phyloP scores from a whole-genome alignment of 2,113 vertebrate genomes.

The Ochotona curzoniae region DNA sequence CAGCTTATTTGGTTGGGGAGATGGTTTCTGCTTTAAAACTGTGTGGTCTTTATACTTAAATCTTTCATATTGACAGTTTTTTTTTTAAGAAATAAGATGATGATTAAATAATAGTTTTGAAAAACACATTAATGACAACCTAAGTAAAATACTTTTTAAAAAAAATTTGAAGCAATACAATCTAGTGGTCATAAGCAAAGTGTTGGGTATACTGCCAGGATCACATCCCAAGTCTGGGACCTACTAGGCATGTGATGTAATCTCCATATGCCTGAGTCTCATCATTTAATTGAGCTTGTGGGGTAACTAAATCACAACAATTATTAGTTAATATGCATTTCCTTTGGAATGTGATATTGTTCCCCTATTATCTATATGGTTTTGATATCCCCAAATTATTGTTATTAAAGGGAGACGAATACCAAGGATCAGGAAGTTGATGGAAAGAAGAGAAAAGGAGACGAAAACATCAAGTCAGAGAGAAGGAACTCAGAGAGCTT shows the following conservation, averaged over 20 bases:
- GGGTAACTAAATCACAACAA: background rate
- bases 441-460: slow-evolving; percentile 75
- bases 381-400: slow-evolving; percentile 62
- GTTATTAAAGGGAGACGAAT: slow-evolving; percentile 82
- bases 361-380: background rate
- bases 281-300: background rate
- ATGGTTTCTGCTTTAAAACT: background rate
- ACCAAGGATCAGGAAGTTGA: slow-evolving; percentile 66
- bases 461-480: slow-evolving; percentile 52
- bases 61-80: slow-evolving; percentile 28
- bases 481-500: slow-evolving; percentile 63
- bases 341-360: background rate
- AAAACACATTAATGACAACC: slow-evolving; percentile 26
- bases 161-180: background rate
- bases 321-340: background rate
- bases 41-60: background rate
- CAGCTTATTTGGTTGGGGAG: background rate
- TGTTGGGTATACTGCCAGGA: background rate
- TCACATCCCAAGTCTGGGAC: background rate
- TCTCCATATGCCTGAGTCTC: slow-evolving; percentile 13
- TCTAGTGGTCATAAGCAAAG: slow-evolving; percentile 29
- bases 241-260: background rate
- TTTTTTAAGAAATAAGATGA: slow-evolving; percentile 42
- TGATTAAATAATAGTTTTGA: slow-evolving; percentile 26
- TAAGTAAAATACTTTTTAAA: background rate